Evolutionary conservation across 1,140 invertebrate species (phyloP).

Genomic region (Papilio glaucus): DNA sequence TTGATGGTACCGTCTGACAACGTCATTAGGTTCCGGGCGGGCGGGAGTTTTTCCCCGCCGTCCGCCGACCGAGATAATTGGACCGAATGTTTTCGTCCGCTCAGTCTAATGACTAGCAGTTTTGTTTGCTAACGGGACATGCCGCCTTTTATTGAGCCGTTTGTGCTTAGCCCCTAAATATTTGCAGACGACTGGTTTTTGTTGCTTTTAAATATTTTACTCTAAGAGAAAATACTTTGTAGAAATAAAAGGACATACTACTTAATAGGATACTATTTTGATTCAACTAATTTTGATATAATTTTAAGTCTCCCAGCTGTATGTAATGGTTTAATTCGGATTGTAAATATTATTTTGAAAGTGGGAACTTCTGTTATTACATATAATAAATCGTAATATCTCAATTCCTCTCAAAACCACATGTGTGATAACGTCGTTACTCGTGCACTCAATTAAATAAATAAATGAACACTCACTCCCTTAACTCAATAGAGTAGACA

Average conservation of each 20-base stretch:
- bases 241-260: background rate
- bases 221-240: slow-evolving; percentile 1
- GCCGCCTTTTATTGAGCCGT: slow-evolving; percentile 72
- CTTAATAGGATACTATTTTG: background rate
- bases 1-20: slow-evolving; percentile 72
- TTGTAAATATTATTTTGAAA: background rate
- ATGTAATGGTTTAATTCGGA: background rate
- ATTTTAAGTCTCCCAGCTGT: background rate
- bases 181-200: slow-evolving; percentile 58
- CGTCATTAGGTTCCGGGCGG: slow-evolving; percentile 66
- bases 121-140: slow-evolving; percentile 74
- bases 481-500: too few relatives aligned
- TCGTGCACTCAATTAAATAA: background rate
- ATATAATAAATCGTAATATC: background rate
- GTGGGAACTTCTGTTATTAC: background rate
- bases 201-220: slow-evolving; percentile 42
- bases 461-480: background rate
- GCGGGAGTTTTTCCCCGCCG: slow-evolving; percentile 56
- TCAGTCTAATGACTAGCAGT: slow-evolving; percentile 74
- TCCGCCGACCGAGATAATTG: slow-evolving; percentile 63
- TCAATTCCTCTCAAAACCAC: background rate
- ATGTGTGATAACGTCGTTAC: background rate
- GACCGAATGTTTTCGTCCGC: slow-evolving; percentile 71
- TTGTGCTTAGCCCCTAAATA: slow-evolving; percentile 62
- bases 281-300: background rate